Base-by-base conservation (phyloP, 2,888 invertebrate genomes). In the Melinopterus prodromus region DNA sequence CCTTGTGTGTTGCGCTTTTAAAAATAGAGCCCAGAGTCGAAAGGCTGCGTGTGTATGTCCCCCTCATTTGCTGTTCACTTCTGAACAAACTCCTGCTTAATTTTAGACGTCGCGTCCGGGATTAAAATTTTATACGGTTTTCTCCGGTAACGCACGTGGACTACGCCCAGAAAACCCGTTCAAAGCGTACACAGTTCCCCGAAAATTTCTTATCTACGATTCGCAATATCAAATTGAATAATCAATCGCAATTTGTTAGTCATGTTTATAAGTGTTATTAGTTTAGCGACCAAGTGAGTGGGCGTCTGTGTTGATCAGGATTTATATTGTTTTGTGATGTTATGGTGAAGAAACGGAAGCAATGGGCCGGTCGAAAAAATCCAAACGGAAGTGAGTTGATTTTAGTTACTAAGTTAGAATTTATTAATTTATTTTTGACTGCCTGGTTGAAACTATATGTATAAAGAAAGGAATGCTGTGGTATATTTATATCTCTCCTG, bases 81-180 rank as follows among this genome's bases (percentile, higher is more conserved):
- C 37, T 36, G 74, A 37, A 35, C 35, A 37, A 35, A 71, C 74
- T 35, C 74, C 74, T 36, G 36, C 35, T 36, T 74, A 74, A 74
- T 74, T 74, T 74, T 74, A 74, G 74, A 53, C 53, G 12, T 74
- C 12, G 16, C n/a, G 37, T 35, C 74, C 74, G 74, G 74, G 74
- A 74, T 74, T 74, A 74, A 37, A 74, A n/a, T 36, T 15, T 69
- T 26, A 26, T 26, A 26, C 53, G 53, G 9, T 53, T 53, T 74
- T 74, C 36, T 74, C 6, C 35, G 26, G 26, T n/a, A 4, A 26
- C 9, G 35, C 74, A 74, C 74, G 74, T 74, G 74, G 74, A 36
- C 71, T 37, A 74, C 74, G 74, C 74, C 74, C 74, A 74, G 9
- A 15, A 74, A 35, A n/a, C 16, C 2, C 53, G 5, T 53, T 53